Evolutionary conservation across 1,140 invertebrate species (phyloP), one percentile per base, ranked within the genome.

Genomic region (Melipona quadrifasciata): DNA sequence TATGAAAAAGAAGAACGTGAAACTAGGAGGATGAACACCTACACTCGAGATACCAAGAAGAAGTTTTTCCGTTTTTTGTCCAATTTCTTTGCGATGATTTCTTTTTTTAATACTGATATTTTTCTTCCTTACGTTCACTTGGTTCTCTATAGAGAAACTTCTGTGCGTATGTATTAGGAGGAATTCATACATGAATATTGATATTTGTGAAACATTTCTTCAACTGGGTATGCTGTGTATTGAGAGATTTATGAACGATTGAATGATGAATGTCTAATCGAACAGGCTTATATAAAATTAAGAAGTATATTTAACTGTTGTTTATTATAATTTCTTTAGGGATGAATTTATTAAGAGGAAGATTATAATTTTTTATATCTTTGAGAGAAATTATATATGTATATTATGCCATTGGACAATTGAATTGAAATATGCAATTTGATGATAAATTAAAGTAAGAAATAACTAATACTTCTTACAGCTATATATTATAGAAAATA

Each of bases 1-100:
- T 17, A 21, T 78, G 65, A 72, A 84, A 70, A 84, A 74, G 76
- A 74, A 80, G 47, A 87, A 73, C 55, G 58, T 55, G 58, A 57
- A 21, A 72, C 79, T 24, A 19, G 39, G 61, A 71, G 61, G 17
- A 65, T 74, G 82, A 71, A 57, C 75, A 65, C 65, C 65, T 87
- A 89, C 55, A 83, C 67, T 89, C 55, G 74, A 82, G 68, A 73
- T 88, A 80, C 39, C 31, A 51, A 79, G 86, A 88, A 82, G 83
- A 64, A 82, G 87, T 88, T 84, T 80, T 55, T 65, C 75, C 53
- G 55, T 57, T 81, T 75, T 79, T 75, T 82, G 3, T 47, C 72
- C 0, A 11, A 12, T 39, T 19, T 70, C 27, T 75, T 61, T 34
- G 17, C 21, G 6, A 24, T 61, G 58, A 58, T 51, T 1, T 16